Evolutionary conservation across 1,140 invertebrate genomes (phyloP), one percentile per base, ranked within the genome.

Genomic region (Cotesia glomerata): DNA sequence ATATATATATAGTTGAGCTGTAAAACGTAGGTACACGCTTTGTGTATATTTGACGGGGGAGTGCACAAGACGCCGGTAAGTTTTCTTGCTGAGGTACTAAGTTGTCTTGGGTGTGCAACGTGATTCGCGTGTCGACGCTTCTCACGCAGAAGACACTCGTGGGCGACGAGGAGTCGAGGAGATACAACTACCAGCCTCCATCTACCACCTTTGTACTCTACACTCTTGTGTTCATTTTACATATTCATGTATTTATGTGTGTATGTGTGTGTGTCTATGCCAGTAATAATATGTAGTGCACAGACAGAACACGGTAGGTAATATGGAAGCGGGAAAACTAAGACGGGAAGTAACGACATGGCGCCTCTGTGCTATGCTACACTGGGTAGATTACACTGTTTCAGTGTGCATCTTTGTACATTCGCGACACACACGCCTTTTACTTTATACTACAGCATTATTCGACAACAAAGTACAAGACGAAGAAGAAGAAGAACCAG

Each of bases 101-200:
- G 75, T 78, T 74, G 73, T 72, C 73, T 34, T 62, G 49, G 65
- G 69, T 72, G 65, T 71, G 72, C 74, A 73, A 76, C 78, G 76
- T 80, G 79, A 78, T 78, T 78, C 74, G 74, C 74, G 76, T 79
- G 73, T 73, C 69, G 75, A 78, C 74, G 64, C 71, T 68, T 64
- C 56, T 64, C 34, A 65, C 52, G 54, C 54, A 61, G n/a, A 71
- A 66, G 26, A 49, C 35, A 18, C 66, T 54, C 51, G n/a, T 16
- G 68, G 14, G 61, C 16, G 45, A 51, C 36, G 65, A 67, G 11
- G 65, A 16, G 56, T 18, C 56, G 56, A 18, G 8, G 8, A 18
- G 56, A 26, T 58, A 26, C 18, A 9, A 26, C 39, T 45, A 45
- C 7, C 39, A 45, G 11, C 39, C 39, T 45, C 39, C 8, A 45